Base-by-base conservation (phyloP, 2,797 vertebrate genomes). In the Etheostoma perlongum region DNA sequence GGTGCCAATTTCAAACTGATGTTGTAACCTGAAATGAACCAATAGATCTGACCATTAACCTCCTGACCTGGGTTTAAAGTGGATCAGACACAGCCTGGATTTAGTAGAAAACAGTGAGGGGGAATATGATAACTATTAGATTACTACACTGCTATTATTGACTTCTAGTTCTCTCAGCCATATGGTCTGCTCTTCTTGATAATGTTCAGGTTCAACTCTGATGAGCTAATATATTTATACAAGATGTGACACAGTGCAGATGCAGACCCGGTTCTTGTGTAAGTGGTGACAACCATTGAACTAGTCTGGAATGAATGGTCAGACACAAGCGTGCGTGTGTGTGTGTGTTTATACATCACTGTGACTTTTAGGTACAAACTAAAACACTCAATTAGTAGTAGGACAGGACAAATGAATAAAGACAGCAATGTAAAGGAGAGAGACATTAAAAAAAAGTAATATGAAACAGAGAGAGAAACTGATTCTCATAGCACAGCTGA, bases 21-120 rank as follows among this genome's bases (percentile, higher is more conserved):
- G 62, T 16, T n/a, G 13, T 60, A 44, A 69, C 48, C 62, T 69
- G 15, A 79, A 76, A 78, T 63, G 11, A 67, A 36, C 46, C 61
- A 0, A 4, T 40, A 63, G 13, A 53, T 74, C 3, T 19, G 49
- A 72, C 18, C 23, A 60, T 74, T 59, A 66, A 62, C 62, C 74
- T 72, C 10, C 51, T 65, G 58, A 64, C 42, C 59, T 23, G 61
- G n/a, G 72, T 54, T 80, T 67, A 27, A 60, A 55, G 33, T 61
- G 48, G 16, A 3, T 67, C 19, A 53, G 60, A 80, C 25, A 36
- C 27, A 42, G 21, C 2, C 19, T 36, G 52, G 49, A 78, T 66
- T 52, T 58, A 47, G 57, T 8, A 46, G 23, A 53, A 67, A 70
- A 82, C 12, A 0, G 6, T 60, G 42, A 59, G 16, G 47, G 52